Conservation (phyloP, 2,797 vertebrate genomes). For the Artibeus jamaicensis region DNA sequence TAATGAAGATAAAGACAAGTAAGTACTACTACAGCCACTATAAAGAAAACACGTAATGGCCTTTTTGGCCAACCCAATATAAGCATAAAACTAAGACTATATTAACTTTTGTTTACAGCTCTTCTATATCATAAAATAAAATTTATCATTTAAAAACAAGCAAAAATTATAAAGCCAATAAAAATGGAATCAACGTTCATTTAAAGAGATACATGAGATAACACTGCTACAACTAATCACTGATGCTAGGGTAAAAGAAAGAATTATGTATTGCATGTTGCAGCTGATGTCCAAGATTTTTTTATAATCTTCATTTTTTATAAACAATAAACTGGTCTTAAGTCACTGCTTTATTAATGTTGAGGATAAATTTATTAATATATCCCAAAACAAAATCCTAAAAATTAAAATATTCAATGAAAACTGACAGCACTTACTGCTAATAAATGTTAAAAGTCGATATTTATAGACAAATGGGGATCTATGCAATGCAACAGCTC, state of each 20-base stretch:
- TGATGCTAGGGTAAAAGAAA: not conserved
- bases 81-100: not conserved
- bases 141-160: not conserved
- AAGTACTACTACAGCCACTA: too few species aligned
- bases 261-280: not conserved
- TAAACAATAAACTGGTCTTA: not conserved
- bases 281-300: not conserved
- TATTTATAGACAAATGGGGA: not conserved
- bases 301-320: not conserved
- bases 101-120: not conserved
- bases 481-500: not conserved
- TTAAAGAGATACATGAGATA: not conserved
- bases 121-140: not conserved
- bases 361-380: not conserved
- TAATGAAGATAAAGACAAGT: too few species aligned
- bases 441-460: not conserved
- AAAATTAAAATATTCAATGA: slow-evolving; percentile 17
- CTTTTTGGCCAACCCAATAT: too few species aligned
- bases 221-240: not conserved
- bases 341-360: not conserved
- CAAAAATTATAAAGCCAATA: not conserved
- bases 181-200: not conserved
- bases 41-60: too few species aligned
- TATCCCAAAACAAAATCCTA: slow-evolving; percentile 19
- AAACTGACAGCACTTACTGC: not conserved